phyloP scores from a whole-genome alignment of 2,797 vertebrate genomes.

The Myoxocephalus aenaeus region DNA sequence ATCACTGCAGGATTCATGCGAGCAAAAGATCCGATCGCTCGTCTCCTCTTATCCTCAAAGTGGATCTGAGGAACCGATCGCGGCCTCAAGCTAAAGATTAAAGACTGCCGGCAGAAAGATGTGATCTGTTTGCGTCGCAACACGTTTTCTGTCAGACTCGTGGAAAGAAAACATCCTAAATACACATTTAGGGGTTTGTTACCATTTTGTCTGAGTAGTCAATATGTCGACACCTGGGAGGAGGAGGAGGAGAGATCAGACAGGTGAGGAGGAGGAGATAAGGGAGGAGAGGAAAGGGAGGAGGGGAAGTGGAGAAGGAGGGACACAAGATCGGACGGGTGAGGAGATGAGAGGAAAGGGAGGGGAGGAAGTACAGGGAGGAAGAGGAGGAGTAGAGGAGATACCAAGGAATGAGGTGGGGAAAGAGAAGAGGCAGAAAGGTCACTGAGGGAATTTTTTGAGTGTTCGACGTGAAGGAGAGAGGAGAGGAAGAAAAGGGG shows the following conservation, averaged over 20 bases:
- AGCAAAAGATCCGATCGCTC: neutral
- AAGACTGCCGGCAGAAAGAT: too few species aligned
- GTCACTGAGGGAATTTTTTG: too few species aligned
- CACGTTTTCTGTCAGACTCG: too few species aligned
- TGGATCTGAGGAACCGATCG: too few species aligned
- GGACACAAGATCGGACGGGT: too few species aligned
- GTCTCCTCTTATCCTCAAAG: neutral
- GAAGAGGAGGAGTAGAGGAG: neutral
- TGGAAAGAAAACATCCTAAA: too few species aligned
- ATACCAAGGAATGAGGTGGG: too few species aligned
- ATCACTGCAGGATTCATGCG: constrained; percentile 38
- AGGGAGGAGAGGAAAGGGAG: neutral
- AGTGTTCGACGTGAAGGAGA: neutral
- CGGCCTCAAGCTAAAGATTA: neutral
- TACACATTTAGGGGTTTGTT: too few species aligned
- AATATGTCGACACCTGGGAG: constrained; percentile 35
- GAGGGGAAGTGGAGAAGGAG: neutral
- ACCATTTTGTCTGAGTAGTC: neutral
- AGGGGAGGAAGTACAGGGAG: too few species aligned
- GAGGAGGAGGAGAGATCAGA: neutral
- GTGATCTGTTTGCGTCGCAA: too few species aligned
- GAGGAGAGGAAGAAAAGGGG: too few species aligned
- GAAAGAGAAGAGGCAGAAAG: neutral
- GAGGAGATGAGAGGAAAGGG: too few species aligned
- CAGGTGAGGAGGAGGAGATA: neutral